Evolutionary conservation across 1,140 invertebrate species (phyloP).

Genomic region (Panulirus ornatus): DNA sequence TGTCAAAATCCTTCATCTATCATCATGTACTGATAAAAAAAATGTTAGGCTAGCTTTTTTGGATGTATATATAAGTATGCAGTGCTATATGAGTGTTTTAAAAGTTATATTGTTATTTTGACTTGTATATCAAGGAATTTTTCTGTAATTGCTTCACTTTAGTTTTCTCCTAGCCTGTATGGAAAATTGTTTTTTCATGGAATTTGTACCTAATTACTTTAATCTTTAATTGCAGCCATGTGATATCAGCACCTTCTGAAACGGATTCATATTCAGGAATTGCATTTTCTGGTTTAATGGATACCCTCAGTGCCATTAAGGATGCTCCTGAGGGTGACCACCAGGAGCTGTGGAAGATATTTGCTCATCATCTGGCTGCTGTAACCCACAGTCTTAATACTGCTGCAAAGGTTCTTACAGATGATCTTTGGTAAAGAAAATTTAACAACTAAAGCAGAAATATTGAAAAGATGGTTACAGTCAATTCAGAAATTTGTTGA

Average conservation of each 20-base stretch:
- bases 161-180: too few species aligned
- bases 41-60: too few species aligned
- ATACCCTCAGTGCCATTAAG: slow-evolving; percentile 72
- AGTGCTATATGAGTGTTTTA: not conserved
- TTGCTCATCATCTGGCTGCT: slow-evolving; percentile 67
- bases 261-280: slow-evolving; percentile 78
- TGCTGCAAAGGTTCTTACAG: slow-evolving; percentile 60
- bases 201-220: not conserved
- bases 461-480: too few species aligned
- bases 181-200: too few species aligned
- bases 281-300: slow-evolving; percentile 79
- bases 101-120: not conserved
- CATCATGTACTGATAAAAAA: too few species aligned
- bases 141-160: not conserved
- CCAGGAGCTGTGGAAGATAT: slow-evolving; percentile 57
- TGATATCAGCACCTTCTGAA: slow-evolving; percentile 78
- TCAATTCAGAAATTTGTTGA: too few species aligned
- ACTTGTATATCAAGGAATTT: too few species aligned
- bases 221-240: slow-evolving; percentile 76
- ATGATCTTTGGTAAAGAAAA: slow-evolving; percentile 69
- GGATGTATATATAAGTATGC: not conserved
- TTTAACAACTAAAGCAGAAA: too few species aligned
- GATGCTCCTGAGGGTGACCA: slow-evolving; percentile 44
- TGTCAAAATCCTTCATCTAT: too few species aligned
- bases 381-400: slow-evolving; percentile 62